Conservation (phyloP, 1,140 invertebrate species). For the Drosophila equinoxialis region DNA sequence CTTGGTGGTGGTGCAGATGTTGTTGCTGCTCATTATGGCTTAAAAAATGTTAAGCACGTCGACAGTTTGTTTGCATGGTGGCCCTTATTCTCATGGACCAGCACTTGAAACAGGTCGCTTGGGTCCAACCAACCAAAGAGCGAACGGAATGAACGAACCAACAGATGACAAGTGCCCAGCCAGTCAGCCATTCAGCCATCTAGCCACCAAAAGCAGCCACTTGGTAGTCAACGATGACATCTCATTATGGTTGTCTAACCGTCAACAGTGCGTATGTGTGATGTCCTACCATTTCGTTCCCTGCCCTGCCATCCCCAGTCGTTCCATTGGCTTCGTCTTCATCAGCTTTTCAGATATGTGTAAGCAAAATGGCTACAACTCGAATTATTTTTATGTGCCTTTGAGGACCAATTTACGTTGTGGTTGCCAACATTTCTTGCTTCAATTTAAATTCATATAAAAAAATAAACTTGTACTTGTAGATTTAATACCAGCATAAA, state of each 20-base stretch:
- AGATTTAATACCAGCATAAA: not conserved
- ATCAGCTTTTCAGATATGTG: slow-evolving; percentile 40
- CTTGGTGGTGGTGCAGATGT: slow-evolving; percentile 46
- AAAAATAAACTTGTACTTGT: not conserved
- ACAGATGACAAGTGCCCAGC: slow-evolving; percentile 28
- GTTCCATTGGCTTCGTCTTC: not conserved
- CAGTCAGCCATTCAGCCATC: slow-evolving; percentile 17
- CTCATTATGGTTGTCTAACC: slow-evolving; percentile 75
- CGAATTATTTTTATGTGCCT: slow-evolving; percentile 78
- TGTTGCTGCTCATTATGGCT: slow-evolving; percentile 73
- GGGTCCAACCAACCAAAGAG: slow-evolving; percentile 54
- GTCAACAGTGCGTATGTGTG: slow-evolving; percentile 72
- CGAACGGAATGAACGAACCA: slow-evolving; percentile 34
- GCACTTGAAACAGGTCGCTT: slow-evolving; percentile 72
- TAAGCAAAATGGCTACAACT: slow-evolving; percentile 71
- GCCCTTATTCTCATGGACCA: slow-evolving; percentile 27
- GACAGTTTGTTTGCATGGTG: slow-evolving; percentile 63
- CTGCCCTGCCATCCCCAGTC: not conserved
- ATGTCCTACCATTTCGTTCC: slow-evolving; percentile 38
- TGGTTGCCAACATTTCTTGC: slow-evolving; percentile 27
- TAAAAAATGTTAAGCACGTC: slow-evolving; percentile 81
- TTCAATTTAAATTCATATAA: slow-evolving; percentile 25
- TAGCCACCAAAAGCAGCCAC: slow-evolving; percentile 63
- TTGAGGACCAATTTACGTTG: slow-evolving; percentile 68
- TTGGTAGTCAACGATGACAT: slow-evolving; percentile 79